Conservation (phyloP, 2,797 vertebrate genomes). For the Hippoglossus hippoglossus region DNA sequence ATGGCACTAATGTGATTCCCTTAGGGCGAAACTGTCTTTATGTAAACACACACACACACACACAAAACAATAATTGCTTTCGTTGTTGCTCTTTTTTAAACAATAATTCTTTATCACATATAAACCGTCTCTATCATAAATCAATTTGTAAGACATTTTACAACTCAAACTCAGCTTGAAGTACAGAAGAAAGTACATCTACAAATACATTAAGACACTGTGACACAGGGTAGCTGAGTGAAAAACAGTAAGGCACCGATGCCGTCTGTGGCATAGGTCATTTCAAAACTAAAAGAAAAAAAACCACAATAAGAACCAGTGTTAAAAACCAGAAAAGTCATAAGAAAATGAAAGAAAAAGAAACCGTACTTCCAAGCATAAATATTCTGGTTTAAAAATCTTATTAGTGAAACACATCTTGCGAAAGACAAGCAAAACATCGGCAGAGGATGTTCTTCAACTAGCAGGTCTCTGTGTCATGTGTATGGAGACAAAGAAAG, state of each 20-base stretch:
- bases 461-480: not conserved
- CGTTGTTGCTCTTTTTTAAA: constrained; percentile 67
- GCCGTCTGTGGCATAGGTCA: constrained; percentile 82
- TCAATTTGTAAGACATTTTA: constrained; percentile 81
- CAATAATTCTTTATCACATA: constrained; percentile 78
- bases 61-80: too few species aligned
- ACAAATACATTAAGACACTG: constrained; percentile 80
- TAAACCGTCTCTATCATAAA: constrained; percentile 79
- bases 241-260: constrained; percentile 88
- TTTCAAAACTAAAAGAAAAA: constrained; percentile 70
- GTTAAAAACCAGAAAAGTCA: constrained; percentile 4
- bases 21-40: not conserved
- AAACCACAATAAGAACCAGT: constrained; percentile 26
- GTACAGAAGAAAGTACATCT: constrained; percentile 73
- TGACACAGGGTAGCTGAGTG: constrained; percentile 75
- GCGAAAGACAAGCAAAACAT: constrained; percentile 58
- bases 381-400: constrained; percentile 32
- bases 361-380: constrained; percentile 52
- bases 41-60: constrained; percentile 3
- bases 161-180: constrained; percentile 74
- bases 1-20: not conserved
- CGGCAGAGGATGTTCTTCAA: not conserved
- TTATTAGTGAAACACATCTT: constrained; percentile 61
- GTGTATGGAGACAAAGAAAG: not conserved
- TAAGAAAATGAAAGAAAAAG: constrained; percentile 25